These are phyloP conservation scores for Limnodromus scolopaceus DNA, from an alignment of 2,797 vertebrate genomes.

Conservation along the genomic window DNA sequence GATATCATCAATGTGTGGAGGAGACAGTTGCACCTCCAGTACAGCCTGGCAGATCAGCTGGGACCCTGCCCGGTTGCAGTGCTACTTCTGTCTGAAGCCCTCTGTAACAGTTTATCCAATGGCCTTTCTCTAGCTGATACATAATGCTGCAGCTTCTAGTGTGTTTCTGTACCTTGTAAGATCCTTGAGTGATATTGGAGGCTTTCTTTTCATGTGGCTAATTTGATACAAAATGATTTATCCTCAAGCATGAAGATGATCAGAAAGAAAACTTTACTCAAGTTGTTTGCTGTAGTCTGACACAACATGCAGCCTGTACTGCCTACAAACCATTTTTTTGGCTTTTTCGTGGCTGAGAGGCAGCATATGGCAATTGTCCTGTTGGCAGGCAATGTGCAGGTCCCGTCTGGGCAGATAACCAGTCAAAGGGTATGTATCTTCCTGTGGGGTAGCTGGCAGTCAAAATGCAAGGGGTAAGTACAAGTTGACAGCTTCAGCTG, in stretches of 20 bases:
- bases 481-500: not conserved
- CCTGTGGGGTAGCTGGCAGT: not conserved
- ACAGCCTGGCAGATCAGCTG: slow-evolving; percentile 25
- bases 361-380: not conserved
- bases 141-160: not conserved
- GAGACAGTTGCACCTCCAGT: not conserved
- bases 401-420: not conserved
- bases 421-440: not conserved
- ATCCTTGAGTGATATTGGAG: not conserved
- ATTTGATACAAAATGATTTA: not conserved
- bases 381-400: not conserved
- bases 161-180: not conserved
- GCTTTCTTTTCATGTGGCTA: not conserved
- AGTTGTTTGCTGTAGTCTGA: not conserved
- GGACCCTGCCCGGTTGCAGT: not conserved
- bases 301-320: not conserved
- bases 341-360: not conserved
- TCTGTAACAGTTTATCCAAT: not conserved
- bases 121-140: not conserved
- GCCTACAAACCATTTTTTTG: not conserved
- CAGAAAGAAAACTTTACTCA: not conserved
- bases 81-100: not conserved
- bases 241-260: not conserved
- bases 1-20: not conserved
- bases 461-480: not conserved